A percentile compares a stretch with the other conserved stretches of the same genome.
phyloP scores from a whole-genome alignment of 2,113 vertebrate genomes.

The Gymnorhina tibicen region DNA sequence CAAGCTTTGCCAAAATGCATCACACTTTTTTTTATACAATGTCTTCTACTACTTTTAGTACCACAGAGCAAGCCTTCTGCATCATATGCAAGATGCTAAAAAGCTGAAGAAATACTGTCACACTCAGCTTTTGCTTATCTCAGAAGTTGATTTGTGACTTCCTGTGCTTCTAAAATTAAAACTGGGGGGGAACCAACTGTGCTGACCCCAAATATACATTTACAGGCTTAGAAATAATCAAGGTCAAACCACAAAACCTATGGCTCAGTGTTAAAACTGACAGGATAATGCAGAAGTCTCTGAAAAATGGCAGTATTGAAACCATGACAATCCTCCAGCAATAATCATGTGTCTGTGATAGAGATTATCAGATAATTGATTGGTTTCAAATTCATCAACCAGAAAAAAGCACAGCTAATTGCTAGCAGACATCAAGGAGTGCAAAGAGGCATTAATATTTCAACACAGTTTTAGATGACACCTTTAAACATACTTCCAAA shows the following conservation, averaged over 20 bases:
- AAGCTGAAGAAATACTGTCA: not conserved
- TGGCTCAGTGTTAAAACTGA: not conserved
- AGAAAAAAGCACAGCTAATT: slow-evolving; percentile 47
- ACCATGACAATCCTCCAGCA: not conserved
- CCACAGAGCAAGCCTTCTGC: not conserved
- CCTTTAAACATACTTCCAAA: not conserved
- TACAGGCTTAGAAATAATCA: not conserved
- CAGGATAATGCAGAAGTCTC: not conserved
- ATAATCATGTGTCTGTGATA: not conserved
- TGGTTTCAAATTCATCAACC: slow-evolving; percentile 59
- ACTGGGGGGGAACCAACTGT: not conserved
- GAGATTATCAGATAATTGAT: slow-evolving; percentile 62
- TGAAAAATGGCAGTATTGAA: not conserved
- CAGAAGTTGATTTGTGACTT: not conserved
- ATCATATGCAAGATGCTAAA: not conserved
- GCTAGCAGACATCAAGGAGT: slow-evolving; percentile 33
- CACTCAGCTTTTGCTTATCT: not conserved
- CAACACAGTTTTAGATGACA: not conserved
- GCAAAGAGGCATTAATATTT: slow-evolving; percentile 13
- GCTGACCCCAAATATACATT: not conserved
- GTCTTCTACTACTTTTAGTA: not conserved
- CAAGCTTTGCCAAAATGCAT: not conserved
- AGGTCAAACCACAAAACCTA: not conserved
- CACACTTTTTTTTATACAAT: not conserved
- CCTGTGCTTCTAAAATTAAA: slow-evolving; percentile 5